Conservation (phyloP, 2,888 invertebrate genomes). For the Tiliacea citrago region DNA sequence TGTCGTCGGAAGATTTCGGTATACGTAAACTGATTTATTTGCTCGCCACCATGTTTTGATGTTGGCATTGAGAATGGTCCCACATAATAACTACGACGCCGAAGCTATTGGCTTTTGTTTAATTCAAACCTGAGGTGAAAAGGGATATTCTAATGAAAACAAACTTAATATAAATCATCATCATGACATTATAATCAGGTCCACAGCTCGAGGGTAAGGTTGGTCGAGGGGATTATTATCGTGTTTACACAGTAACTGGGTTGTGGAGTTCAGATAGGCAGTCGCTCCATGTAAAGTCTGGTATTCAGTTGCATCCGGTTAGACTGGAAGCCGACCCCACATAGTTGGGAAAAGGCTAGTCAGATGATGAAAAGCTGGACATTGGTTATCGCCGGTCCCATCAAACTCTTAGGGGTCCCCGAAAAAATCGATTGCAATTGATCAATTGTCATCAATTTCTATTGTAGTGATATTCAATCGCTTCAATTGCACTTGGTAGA, state of each 20-base stretch:
- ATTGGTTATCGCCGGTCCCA: neutral
- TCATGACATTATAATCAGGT: neutral
- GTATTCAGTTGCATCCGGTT: neutral
- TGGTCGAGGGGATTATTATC: too few species aligned
- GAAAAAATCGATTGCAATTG: too few species aligned
- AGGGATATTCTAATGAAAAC: neutral
- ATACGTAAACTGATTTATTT: conserved; percentile 14
- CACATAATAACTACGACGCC: neutral
- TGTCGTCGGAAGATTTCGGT: conserved; percentile 5
- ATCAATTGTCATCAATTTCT: too few species aligned
- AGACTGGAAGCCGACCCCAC: neutral
- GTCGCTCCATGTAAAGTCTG: neutral
- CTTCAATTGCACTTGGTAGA: too few species aligned
- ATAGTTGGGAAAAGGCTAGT: neutral
- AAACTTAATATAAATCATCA: neutral
- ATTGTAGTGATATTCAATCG: too few species aligned
- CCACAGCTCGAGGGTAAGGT: neutral
- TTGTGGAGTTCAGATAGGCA: neutral
- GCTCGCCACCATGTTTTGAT: neutral
- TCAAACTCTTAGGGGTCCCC: neutral
- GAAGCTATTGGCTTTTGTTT: neutral
- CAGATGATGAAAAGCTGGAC: neutral
- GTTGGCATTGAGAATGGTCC: neutral
- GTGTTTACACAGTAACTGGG: neutral
- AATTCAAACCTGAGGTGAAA: neutral